phyloP scores from a whole-genome alignment of 2,113 vertebrate species.

The Sitta europaea region DNA sequence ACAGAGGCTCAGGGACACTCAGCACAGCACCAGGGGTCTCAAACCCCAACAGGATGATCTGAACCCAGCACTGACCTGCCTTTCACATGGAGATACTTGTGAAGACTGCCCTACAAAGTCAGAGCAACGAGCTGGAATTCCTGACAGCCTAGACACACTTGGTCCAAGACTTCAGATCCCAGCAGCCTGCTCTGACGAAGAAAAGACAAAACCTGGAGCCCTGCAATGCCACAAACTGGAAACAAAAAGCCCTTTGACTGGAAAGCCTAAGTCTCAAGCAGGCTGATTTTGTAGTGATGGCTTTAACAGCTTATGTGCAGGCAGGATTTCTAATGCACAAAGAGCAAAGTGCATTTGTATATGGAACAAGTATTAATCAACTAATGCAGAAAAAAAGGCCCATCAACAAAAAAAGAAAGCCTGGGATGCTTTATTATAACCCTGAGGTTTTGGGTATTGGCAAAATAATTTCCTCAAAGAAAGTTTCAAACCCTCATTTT shows the following conservation, averaged over 20 bases:
- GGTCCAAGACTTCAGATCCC: neutral
- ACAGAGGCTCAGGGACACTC: neutral
- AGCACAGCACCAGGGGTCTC: neutral
- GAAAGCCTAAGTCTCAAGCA: neutral
- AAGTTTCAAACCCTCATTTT: neutral
- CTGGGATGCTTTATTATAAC: neutral
- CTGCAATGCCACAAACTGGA: neutral
- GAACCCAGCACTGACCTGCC: neutral
- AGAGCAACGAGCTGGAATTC: neutral
- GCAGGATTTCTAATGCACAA: neutral
- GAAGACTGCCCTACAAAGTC: neutral
- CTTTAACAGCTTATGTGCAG: neutral
- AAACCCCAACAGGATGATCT: accelerated
- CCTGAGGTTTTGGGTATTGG: neutral
- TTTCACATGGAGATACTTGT: neutral
- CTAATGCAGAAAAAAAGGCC: neutral
- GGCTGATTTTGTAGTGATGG: neutral
- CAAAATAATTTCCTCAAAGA: neutral
- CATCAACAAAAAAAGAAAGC: neutral
- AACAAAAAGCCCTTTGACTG: neutral
- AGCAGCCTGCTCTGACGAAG: neutral
- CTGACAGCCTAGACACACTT: neutral
- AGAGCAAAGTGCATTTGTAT: neutral
- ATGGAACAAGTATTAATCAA: neutral
- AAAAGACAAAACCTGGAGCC: neutral